A percentile compares a stretch with the other conserved stretches of the same genome.
Conservation (phyloP, 2,113 vertebrate genomes). For the Equus przewalskii region DNA sequence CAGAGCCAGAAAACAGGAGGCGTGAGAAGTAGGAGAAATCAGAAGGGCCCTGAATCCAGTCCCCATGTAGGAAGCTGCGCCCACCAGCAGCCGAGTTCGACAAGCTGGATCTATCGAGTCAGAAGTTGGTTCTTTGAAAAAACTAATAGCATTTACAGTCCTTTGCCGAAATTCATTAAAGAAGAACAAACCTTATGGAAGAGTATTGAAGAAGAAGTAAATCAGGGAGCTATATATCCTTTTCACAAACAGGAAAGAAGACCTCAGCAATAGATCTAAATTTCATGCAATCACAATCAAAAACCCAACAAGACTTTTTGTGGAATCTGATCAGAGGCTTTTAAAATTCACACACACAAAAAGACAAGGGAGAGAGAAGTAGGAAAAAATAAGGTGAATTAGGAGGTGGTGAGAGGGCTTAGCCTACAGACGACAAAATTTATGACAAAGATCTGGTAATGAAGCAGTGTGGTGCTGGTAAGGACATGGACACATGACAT, state of each 20-base stretch:
- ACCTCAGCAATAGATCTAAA: background rate
- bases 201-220: background rate
- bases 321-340: background rate
- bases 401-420: too few relatives aligned
- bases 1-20: background rate
- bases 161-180: background rate
- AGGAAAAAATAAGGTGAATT: background rate
- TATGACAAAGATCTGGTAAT: background rate
- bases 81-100: too few relatives aligned
- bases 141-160: background rate
- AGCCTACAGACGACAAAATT: background rate
- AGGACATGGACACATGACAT: background rate
- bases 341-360: background rate
- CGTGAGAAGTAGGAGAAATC: background rate
- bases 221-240: background rate
- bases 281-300: background rate
- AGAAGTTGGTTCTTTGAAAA: background rate
- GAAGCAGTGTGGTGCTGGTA: background rate
- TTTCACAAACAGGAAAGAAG: background rate
- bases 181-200: background rate
- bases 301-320: background rate
- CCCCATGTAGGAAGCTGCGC: too few relatives aligned
- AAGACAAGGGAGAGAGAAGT: background rate
- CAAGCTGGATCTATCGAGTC: background rate
- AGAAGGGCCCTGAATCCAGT: background rate